These are phyloP conservation scores for Enteromius radiatus DNA, from an alignment of 2,797 vertebrate species.

Conservation along the genomic window DNA sequence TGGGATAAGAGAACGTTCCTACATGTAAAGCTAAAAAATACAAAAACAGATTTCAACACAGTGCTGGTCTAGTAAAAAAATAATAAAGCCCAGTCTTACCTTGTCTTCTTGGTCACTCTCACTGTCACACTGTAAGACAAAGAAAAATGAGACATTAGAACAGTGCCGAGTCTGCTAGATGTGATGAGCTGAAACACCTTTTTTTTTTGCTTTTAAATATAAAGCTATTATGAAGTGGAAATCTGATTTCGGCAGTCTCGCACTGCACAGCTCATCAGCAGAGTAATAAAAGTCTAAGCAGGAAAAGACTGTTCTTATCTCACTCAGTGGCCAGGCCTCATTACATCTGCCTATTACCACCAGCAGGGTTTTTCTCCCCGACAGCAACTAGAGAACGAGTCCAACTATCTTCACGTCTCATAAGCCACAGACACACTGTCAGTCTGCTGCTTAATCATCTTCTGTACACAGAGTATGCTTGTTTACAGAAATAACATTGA, in stretches of 20 bases:
- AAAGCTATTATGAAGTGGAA: slow-evolving; percentile 34
- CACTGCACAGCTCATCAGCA: slow-evolving; percentile 55
- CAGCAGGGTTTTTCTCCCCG: slow-evolving; percentile 45
- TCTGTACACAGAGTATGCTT: not conserved
- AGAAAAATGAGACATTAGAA: slow-evolving; percentile 49
- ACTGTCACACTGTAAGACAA: slow-evolving; percentile 87
- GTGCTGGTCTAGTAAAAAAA: not conserved
- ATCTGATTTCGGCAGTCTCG: slow-evolving; percentile 1
- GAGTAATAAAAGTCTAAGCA: slow-evolving; percentile 59
- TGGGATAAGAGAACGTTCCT: not conserved
- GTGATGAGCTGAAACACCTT: slow-evolving; percentile 2
- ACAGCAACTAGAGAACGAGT: slow-evolving; percentile 49
- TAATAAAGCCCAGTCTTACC: slow-evolving; percentile 75
- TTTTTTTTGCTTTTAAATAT: slow-evolving; percentile 29
- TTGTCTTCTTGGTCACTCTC: slow-evolving; percentile 96
- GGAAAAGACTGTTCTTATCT: slow-evolving; percentile 50
- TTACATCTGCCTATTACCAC: slow-evolving; percentile 61
- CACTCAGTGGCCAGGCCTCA: slow-evolving; percentile 52
- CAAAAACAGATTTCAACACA: too few species aligned
- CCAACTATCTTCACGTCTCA: slow-evolving; percentile 47
- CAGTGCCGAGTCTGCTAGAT: not conserved
- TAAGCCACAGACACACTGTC: slow-evolving; percentile 17
- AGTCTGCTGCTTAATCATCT: not conserved
- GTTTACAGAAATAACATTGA: not conserved
- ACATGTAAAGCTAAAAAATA: not conserved